Evolutionary conservation across 2,113 vertebrate species (phyloP).

Genomic region (Archilochus colubris): DNA sequence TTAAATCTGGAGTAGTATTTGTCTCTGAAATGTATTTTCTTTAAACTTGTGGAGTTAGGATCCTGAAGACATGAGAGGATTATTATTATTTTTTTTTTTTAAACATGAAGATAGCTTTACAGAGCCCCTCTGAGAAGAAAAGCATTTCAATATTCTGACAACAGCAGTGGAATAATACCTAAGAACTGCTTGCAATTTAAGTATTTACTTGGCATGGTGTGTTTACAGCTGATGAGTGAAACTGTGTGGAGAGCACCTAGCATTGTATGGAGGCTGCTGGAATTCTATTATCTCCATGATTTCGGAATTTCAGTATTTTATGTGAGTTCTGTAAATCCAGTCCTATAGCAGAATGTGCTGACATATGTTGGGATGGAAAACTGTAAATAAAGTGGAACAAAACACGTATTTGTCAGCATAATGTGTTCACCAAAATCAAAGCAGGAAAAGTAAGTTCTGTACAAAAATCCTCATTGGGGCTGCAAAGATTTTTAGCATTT

Average conservation of each 20-base stretch:
- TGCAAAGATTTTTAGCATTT: neutral
- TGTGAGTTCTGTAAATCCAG: conserved; percentile 18
- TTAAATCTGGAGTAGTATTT: neutral
- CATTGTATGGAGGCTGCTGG: conserved; percentile 12
- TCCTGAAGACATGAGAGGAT: neutral
- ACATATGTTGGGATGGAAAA: conserved; percentile 18
- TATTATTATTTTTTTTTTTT: neutral
- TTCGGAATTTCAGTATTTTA: conserved; percentile 51
- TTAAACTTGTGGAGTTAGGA: neutral
- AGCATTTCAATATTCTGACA: neutral
- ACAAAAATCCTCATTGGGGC: neutral
- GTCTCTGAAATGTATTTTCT: neutral
- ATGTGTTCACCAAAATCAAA: conserved; percentile 2
- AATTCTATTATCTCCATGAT: conserved; percentile 39
- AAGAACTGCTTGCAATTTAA: neutral
- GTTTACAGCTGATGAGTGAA: conserved; percentile 35
- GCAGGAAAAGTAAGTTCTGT: neutral
- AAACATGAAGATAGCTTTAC: neutral
- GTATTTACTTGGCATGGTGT: neutral
- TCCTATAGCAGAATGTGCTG: conserved; percentile 60
- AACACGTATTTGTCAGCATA: conserved; percentile 38
- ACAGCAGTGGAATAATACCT: neutral
- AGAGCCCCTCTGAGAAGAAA: neutral
- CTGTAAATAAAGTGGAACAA: conserved; percentile 61
- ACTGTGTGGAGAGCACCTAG: conserved; percentile 12